phyloP scores from a whole-genome alignment of 2,113 vertebrate species.

The Butorides virescens region DNA sequence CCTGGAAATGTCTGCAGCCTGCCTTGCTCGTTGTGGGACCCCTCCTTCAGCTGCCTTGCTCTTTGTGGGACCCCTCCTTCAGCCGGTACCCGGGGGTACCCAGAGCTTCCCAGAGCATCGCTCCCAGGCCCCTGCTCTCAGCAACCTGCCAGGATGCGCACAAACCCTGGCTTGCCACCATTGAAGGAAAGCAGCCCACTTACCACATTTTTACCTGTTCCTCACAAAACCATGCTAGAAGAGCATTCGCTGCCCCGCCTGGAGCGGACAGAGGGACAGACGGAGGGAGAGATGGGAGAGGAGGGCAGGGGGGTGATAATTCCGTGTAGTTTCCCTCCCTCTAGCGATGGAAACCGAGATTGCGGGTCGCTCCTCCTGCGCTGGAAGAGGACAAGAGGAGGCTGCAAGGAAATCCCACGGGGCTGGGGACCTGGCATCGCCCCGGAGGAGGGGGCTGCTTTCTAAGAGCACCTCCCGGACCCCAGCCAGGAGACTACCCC shows the following conservation, averaged over 20 bases:
- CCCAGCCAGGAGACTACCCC: not conserved
- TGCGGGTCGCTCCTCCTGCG: not conserved
- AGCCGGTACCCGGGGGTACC: fast-evolving
- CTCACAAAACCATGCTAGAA: not conserved
- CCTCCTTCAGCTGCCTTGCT: not conserved
- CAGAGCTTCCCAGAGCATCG: not conserved
- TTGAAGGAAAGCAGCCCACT: not conserved
- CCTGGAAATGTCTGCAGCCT: not conserved
- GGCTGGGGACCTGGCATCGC: fast-evolving
- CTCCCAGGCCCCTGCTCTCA: too few species aligned
- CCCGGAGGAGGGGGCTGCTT: fast-evolving
- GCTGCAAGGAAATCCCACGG: not conserved
- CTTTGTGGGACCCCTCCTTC: too few species aligned
- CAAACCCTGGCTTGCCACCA: too few species aligned
- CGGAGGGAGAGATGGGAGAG: fast-evolving
- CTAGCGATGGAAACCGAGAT: conserved; percentile 70
- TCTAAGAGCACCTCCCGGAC: not conserved
- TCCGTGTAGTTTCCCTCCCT: conserved; percentile 80
- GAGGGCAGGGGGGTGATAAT: not conserved
- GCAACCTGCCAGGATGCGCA: fast-evolving
- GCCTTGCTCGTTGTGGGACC: not conserved
- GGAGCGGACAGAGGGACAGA: not conserved
- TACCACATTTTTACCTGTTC: not conserved
- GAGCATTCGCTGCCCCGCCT: not conserved
- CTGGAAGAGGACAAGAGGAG: not conserved